These are phyloP conservation scores for Rhimphoctona megacephalus DNA, from an alignment of 2,888 invertebrate species.

Conservation along the genomic window DNA sequence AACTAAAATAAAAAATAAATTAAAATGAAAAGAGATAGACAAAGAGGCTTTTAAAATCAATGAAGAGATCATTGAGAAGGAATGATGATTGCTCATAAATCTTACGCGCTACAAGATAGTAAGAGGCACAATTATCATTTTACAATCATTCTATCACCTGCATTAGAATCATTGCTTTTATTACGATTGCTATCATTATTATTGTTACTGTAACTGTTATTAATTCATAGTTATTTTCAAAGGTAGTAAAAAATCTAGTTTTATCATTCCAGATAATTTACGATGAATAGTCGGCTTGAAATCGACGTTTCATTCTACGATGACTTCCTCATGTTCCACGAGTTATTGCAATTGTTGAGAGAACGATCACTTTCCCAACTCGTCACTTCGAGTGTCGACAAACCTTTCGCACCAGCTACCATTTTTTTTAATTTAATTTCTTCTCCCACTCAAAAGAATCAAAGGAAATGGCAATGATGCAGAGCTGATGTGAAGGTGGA, in stretches of 20 bases:
- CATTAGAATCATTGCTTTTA: too few species aligned
- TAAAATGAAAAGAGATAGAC: neutral
- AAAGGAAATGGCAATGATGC: constrained; percentile 38
- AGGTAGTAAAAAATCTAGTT: neutral
- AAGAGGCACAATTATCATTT: neutral
- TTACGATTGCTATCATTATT: neutral
- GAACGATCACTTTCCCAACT: constrained; percentile 77
- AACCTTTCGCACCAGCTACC: neutral
- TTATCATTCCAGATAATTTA: neutral
- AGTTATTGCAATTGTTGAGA: constrained; percentile 68
- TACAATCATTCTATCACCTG: neutral
- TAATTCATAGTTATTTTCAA: neutral
- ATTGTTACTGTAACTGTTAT: neutral
- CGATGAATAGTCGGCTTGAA: neutral
- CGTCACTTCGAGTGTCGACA: constrained; percentile 14
- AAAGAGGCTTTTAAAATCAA: neutral
- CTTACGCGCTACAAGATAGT: too few species aligned
- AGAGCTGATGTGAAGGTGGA: constrained; percentile 18
- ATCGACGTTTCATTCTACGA: neutral
- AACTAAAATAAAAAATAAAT: neutral
- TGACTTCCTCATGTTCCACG: constrained; percentile 60
- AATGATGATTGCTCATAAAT: neutral
- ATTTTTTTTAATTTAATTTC: neutral
- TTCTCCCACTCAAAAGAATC: neutral
- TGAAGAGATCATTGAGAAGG: neutral